phyloP scores from a whole-genome alignment of 2,888 invertebrate genomes.

The Dysmachus trigonus region DNA sequence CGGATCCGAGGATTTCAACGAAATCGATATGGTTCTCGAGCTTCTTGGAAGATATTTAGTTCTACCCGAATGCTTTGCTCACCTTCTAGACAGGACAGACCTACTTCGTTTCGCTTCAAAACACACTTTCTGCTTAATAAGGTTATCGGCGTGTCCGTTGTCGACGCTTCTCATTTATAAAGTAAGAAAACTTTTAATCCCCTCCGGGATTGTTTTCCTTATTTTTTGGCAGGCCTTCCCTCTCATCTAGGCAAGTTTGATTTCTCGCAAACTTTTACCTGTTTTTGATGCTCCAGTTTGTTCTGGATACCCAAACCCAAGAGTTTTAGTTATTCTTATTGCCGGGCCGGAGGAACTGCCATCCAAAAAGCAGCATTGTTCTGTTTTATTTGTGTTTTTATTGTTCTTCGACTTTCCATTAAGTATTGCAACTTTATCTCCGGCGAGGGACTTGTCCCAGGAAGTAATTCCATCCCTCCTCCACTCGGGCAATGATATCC shows the following conservation, averaged over 20 bases:
- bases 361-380: neutral
- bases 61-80: neutral
- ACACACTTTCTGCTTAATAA: neutral
- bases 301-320: neutral
- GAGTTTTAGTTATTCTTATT: neutral
- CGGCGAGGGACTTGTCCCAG: neutral
- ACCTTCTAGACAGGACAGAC: neutral
- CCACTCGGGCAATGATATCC: neutral
- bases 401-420: neutral
- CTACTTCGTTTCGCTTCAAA: neutral
- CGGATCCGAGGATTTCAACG: neutral
- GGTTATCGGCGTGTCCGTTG: neutral
- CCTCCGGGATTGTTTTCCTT: neutral
- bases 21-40: neutral
- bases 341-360: neutral
- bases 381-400: conserved; percentile 7
- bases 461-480: neutral
- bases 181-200: neutral
- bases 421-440: neutral
- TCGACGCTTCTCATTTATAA: neutral
- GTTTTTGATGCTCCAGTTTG: neutral
- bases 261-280: neutral
- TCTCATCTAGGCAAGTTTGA: neutral
- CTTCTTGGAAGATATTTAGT: neutral
- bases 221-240: neutral